These are phyloP conservation scores for Nemapogon koenigi DNA, from an alignment of 2,888 invertebrate genomes.

Conservation along the genomic window DNA sequence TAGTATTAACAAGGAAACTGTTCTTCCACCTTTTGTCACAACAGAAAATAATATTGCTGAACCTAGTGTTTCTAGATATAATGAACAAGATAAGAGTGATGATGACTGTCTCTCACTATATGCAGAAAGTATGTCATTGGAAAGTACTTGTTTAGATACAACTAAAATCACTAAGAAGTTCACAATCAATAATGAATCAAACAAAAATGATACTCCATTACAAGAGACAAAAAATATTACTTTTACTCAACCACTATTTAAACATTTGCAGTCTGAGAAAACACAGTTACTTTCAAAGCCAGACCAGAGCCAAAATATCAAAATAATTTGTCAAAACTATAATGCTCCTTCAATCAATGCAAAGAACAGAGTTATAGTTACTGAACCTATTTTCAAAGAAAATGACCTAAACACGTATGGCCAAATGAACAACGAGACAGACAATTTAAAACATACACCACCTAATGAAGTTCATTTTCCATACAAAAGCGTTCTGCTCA, in stretches of 20 bases:
- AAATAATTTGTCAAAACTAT: conserved; percentile 32
- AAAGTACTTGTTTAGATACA: conserved; percentile 38
- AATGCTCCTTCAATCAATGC: conserved; percentile 34
- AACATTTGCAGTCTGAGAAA: too few species aligned
- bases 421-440: conserved; percentile 4
- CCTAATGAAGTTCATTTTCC: conserved; percentile 18
- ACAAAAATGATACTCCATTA: too few species aligned
- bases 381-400: neutral
- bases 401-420: too few species aligned
- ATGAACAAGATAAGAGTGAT: conserved; percentile 3
- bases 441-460: neutral
- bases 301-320: conserved; percentile 16
- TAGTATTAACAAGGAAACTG: too few species aligned
- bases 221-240: too few species aligned
- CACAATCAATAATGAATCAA: neutral
- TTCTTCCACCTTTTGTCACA: too few species aligned
- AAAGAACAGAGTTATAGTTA: neutral
- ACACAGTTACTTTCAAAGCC: conserved; percentile 26
- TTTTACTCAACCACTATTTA: too few species aligned
- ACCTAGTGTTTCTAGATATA: too few species aligned
- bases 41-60: too few species aligned
- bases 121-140: conserved; percentile 47
- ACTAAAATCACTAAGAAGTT: conserved; percentile 15
- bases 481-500: too few species aligned
- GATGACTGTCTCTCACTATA: conserved; percentile 27